Conservation (phyloP, 2,797 vertebrate species). For the Neosilurus hyrtlii region DNA sequence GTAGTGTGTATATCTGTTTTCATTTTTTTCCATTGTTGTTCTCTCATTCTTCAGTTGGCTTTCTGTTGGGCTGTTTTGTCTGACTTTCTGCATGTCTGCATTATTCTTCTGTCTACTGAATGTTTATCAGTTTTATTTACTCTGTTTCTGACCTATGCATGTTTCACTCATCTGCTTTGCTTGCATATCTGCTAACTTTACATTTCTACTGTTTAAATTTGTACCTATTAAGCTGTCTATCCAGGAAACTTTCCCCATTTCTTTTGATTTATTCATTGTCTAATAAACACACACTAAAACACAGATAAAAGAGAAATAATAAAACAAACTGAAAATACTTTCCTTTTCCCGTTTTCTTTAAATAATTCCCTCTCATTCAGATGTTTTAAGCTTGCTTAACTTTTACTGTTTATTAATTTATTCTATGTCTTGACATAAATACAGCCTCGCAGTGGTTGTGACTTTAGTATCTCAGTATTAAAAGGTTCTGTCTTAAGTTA, state of each 20-base stretch:
- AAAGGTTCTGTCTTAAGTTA: background rate
- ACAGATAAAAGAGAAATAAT: conserved; percentile 63
- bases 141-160: conserved; percentile 6
- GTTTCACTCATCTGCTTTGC: conserved; percentile 20
- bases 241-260: conserved; percentile 48
- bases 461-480: background rate
- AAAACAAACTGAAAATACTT: conserved; percentile 55
- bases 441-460: background rate
- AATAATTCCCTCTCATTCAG: background rate
- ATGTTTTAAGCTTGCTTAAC: conserved; percentile 6
- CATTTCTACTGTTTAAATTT: conserved; percentile 58
- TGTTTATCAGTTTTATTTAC: conserved; percentile 25
- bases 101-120: conserved; percentile 24
- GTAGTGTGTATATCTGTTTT: background rate
- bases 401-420: background rate
- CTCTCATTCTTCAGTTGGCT: background rate
- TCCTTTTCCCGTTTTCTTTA: conserved; percentile 27
- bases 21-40: conserved; percentile 51
- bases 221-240: conserved; percentile 47
- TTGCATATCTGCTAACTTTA: conserved; percentile 58
- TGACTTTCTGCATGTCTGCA: conserved; percentile 37
- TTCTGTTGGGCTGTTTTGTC: conserved; percentile 24
- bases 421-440: background rate
- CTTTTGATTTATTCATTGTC: conserved; percentile 47
- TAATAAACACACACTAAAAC: background rate